These are phyloP conservation scores for Cryptocheilus praepositus DNA, from an alignment of 2,888 invertebrate genomes.

Conservation along the genomic window DNA sequence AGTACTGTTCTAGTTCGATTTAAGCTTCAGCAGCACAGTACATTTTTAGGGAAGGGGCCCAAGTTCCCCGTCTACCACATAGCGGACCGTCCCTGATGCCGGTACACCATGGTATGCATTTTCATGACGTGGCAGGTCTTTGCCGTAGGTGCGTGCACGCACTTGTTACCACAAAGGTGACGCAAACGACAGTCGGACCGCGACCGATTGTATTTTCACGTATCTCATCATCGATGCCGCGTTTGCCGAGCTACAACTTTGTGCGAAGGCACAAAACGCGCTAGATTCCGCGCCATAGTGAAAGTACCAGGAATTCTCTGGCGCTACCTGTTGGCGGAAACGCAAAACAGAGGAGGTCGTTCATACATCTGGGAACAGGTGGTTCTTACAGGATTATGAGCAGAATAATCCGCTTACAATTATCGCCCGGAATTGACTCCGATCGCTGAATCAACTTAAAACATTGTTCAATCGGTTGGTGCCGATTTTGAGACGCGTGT, in stretches of 20 bases:
- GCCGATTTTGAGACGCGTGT: no score
- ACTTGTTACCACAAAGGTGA: neutral
- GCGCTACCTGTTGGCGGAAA: conserved; percentile 31
- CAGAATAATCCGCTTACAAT: conserved; percentile 16
- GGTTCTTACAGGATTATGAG: conserved; percentile 25
- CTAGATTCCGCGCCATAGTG: neutral
- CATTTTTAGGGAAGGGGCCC: conserved; percentile 1
- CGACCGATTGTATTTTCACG: no score
- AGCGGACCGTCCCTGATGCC: neutral
- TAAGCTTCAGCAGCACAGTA: conserved; percentile 6
- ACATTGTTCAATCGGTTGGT: no score
- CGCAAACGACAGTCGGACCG: no score
- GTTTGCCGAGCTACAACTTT: neutral
- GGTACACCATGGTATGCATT: conserved; percentile 17
- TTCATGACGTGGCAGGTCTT: conserved; percentile 28
- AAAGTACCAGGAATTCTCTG: conserved; percentile 23
- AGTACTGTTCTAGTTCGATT: no score
- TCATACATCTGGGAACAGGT: conserved; percentile 15
- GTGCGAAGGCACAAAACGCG: neutral
- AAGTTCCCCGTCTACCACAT: conserved; percentile 8
- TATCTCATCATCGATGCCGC: neutral
- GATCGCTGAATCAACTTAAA: neutral
- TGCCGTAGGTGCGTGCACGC: conserved; percentile 26
- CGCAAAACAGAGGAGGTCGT: conserved; percentile 5
- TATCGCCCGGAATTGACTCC: neutral